Conservation (phyloP, 2,797 vertebrate species). For the Fistularia commersonii region DNA sequence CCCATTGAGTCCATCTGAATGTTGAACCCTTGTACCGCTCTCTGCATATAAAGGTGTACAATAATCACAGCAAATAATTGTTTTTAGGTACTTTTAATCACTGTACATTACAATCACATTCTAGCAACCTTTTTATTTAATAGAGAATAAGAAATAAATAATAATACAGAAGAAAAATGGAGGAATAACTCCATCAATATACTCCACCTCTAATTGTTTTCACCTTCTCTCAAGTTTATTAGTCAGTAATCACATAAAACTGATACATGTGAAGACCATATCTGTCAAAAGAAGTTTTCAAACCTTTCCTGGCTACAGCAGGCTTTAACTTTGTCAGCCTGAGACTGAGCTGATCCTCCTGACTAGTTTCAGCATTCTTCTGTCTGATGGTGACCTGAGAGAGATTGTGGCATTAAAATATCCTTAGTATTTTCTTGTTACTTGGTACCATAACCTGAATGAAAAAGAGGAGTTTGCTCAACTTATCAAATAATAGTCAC, state of each 20-base stretch:
- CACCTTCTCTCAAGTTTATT: no score
- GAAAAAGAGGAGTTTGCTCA: no score
- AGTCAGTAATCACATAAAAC: no score
- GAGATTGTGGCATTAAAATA: slow-evolving; percentile 9
- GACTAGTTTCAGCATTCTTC: slow-evolving; percentile 57
- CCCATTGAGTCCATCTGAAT: slow-evolving; percentile 41
- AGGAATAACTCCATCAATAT: no score
- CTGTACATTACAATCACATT: not conserved
- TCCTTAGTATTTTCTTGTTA: no score
- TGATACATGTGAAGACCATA: not conserved
- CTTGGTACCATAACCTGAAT: no score
- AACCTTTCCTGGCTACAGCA: slow-evolving; percentile 63
- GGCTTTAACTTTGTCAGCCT: slow-evolving; percentile 68
- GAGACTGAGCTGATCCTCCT: slow-evolving; percentile 62
- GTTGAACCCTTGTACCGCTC: slow-evolving; percentile 53
- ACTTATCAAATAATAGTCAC: no score
- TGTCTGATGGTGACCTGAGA: slow-evolving; percentile 85
- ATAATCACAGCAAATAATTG: no score
- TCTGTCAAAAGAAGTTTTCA: slow-evolving; percentile 7
- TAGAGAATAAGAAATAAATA: not conserved
- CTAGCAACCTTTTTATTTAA: no score
- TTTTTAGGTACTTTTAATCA: no score
- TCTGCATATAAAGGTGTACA: slow-evolving; percentile 40
- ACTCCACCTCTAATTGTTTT: no score
- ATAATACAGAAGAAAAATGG: not conserved